Base-by-base conservation (phyloP, 2,797 vertebrate species). In the Amniataba percoides region DNA sequence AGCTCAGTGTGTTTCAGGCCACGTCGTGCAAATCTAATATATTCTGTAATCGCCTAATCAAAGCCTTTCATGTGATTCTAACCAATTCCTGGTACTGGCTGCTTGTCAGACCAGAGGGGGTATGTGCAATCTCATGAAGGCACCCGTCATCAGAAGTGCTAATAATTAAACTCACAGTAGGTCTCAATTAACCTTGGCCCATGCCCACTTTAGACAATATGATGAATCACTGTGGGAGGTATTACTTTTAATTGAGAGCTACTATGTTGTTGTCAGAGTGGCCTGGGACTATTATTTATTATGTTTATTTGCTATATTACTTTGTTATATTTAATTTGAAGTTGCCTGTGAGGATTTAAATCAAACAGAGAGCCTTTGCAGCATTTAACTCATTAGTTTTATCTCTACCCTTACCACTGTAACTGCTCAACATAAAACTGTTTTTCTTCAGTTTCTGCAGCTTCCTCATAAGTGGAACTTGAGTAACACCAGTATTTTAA, bases 121-220 rank as follows among this genome's bases (percentile, higher is more conserved):
- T 34, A 14, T 81, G 39, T 71, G 18, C 42, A 45, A 21, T 58
- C 42, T 78, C 36, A 46, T 25, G 7, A 48, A 74, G 48, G 27
- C 36, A 55, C 16, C 16, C 19, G 11, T 52, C 9, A 4, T 40
- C 34, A 60, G 48, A 79, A 61, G 31, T 77, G 55, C 31, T 78
- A 8, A 42, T 63, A 56, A 75, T 78, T 78, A 77, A 71, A 77
- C 42, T 80, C 27, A 46, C 40, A 53, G 59, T 63, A 21, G 12
- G 52, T n/a, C 36, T 51, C 21, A 70, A 63, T 74, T 77, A 67
- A 80, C 63, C 62, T 62, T 58, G 67, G 45, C 46, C 36, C 25
- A 19, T 27, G n/a, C 18, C 48, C 60, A 56, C 43, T 34, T 76
- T 15, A 68, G 71, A 71, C 48, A 77, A 48, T 42, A 75, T 81